phyloP scores from a whole-genome alignment of 2,797 vertebrate genomes.

The Lepilemur ruficaudatus region DNA sequence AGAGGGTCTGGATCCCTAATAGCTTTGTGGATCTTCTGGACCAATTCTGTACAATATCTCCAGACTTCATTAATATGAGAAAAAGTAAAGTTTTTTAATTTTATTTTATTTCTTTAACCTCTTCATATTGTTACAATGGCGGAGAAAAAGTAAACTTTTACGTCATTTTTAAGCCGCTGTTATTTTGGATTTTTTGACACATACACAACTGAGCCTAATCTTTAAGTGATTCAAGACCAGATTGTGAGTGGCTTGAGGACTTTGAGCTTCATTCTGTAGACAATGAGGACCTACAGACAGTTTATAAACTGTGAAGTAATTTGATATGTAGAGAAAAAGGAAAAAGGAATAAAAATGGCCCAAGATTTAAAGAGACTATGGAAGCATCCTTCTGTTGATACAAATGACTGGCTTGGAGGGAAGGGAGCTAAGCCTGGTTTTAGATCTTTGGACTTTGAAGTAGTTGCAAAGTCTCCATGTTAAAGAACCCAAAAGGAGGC shows the following conservation, averaged over 20 bases:
- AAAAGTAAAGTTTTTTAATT: background rate
- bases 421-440: background rate
- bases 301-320: background rate
- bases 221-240: background rate
- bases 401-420: background rate
- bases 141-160: background rate
- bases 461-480: background rate
- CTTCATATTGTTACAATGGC: too few relatives aligned
- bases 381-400: background rate
- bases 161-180: background rate
- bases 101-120: too few relatives aligned
- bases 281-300: background rate
- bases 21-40: background rate
- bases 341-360: background rate
- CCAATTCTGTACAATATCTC: background rate
- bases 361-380: background rate
- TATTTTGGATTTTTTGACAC: background rate
- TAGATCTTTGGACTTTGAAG: background rate
- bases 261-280: background rate
- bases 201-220: background rate
- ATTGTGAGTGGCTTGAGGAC: background rate
- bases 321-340: background rate
- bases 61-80: background rate
- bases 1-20: background rate
- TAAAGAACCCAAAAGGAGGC: background rate